Conservation (phyloP, 2,113 vertebrate species). For the Potamarius usumacintae region DNA sequence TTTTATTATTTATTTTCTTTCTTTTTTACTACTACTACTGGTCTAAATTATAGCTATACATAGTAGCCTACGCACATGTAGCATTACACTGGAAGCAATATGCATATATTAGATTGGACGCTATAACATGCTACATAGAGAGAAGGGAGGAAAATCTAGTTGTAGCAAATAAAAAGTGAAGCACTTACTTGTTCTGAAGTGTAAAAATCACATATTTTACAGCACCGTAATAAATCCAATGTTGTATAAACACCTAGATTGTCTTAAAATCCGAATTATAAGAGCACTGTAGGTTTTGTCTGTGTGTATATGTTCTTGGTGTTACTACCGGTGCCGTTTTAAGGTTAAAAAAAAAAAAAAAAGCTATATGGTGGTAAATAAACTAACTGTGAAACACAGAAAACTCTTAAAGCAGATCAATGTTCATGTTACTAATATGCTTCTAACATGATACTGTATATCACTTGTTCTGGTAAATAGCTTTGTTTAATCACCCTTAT, state of each 20-base stretch:
- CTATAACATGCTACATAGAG: not conserved
- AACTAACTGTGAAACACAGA: not conserved
- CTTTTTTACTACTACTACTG: not conserved
- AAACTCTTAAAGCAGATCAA: not conserved
- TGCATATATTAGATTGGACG: not conserved
- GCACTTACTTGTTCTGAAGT: not conserved
- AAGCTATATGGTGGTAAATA: not conserved
- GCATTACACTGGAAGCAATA: not conserved
- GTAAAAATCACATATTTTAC: not conserved
- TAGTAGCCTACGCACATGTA: not conserved
- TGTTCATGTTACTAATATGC: not conserved
- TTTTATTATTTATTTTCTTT: too few species aligned
- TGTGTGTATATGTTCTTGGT: not conserved
- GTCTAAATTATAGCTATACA: conserved; percentile 2
- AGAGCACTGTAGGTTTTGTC: not conserved
- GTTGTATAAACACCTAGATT: not conserved
- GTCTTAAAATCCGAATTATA: not conserved
- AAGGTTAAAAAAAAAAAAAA: not conserved
- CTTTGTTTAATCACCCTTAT: too few species aligned
- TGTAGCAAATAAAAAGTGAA: not conserved
- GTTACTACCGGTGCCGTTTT: not conserved
- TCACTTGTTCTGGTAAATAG: not conserved
- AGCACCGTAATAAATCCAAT: not conserved
- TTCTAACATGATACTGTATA: not conserved
- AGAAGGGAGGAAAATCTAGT: not conserved